phyloP scores from a whole-genome alignment of 2,113 vertebrate species.

The Coryphaenoides rupestris region DNA sequence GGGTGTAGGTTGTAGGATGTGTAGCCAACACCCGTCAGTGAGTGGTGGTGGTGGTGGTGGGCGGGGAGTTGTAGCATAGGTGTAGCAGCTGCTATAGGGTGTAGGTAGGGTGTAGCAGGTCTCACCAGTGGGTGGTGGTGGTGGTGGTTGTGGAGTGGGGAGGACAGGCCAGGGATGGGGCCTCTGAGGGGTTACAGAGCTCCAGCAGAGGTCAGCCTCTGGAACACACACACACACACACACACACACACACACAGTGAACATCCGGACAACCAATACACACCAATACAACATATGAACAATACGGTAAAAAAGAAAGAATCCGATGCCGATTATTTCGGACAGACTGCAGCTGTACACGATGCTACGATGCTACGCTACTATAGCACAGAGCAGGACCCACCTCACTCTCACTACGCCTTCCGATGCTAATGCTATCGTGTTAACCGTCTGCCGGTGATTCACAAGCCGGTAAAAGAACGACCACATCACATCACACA shows the following conservation, averaged over 20 bases:
- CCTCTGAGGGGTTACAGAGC: constrained; percentile 62
- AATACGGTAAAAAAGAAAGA: too few species aligned
- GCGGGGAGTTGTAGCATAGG: neutral
- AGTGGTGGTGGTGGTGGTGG: neutral
- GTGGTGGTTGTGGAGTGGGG: constrained; percentile 51
- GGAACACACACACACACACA: constrained; percentile 17
- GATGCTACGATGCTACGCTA: too few species aligned
- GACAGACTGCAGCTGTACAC: too few species aligned
- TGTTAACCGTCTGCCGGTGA: too few species aligned
- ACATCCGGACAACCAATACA: neutral
- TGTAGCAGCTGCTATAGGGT: neutral
- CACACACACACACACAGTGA: neutral
- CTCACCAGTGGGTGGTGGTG: constrained; percentile 60
- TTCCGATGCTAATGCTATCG: too few species aligned
- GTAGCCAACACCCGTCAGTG: too few species aligned
- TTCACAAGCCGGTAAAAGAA: neutral
- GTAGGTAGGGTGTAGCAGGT: neutral
- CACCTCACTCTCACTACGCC: too few species aligned
- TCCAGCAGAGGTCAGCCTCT: constrained; percentile 64
- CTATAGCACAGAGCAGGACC: too few species aligned
- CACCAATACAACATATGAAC: neutral
- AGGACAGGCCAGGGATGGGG: constrained; percentile 66
- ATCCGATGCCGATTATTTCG: too few species aligned
- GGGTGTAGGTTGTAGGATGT: too few species aligned
- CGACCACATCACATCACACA: neutral